Evolutionary conservation across 1,140 invertebrate species (phyloP), one percentile per base, ranked within the genome.

Genomic region (Cyrtorhinus lividipennis): DNA sequence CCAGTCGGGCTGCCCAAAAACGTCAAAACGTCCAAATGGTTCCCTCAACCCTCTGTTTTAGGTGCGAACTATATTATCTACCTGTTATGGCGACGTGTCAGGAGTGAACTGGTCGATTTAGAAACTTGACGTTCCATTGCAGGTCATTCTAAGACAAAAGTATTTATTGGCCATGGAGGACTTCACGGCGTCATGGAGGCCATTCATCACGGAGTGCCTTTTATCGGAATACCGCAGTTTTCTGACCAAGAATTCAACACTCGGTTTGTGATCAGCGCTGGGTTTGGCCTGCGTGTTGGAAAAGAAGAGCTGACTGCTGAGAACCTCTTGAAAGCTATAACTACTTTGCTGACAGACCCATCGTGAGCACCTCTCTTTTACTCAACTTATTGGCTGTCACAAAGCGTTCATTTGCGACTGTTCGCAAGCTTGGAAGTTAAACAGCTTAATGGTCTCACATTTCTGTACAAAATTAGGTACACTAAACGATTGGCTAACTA

Each of bases 101-200:
- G n/a, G n/a, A n/a, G n/a, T n/a, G n/a, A n/a, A n/a, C n/a, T n/a
- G n/a, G n/a, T n/a, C n/a, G n/a, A n/a, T n/a, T n/a, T n/a, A n/a
- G n/a, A n/a, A n/a, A n/a, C n/a, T n/a, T n/a, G n/a, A n/a, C n/a
- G n/a, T n/a, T n/a, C n/a, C n/a, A n/a, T n/a, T n/a, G n/a, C n/a
- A 69, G 77, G 69, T 2, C 78, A 81, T 66, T 59, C 71, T 15
- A 74, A 76, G 38, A 57, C 73, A 13, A 72, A 72, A 65, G 65
- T 78, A 0, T 81, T 82, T 65, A 75, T 82, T 25, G 76, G 76
- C 2, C 81, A 80, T 65, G 79, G 78, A 18, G 80, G 81, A 27
- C 68, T 78, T 12, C 71, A 79, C 20, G 75, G 78, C 23, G 65
- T 75, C 13, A 75, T 75, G 59, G 81, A 82, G 66, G 72, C 74